Evolutionary conservation across 2,113 vertebrate genomes (phyloP), one percentile per base, ranked within the genome.

Genomic region (Heterotilapia buettikoferi): DNA sequence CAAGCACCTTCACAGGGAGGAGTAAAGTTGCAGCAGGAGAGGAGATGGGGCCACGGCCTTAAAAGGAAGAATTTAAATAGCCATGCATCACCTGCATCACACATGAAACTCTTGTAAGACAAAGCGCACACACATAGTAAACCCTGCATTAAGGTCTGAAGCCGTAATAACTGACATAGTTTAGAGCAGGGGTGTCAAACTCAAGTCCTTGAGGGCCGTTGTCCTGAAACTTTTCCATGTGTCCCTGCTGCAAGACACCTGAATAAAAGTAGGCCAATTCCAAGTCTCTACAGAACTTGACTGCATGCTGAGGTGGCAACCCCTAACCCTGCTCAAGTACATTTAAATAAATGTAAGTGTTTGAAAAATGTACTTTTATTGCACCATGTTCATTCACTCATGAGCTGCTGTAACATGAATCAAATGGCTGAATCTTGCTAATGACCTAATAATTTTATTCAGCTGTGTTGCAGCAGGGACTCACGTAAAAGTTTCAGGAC

Each of bases 401-500:
- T 36, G 59, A 33, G 31, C 59, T 63, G 59, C 31, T 36, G 31
- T 63, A 63, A 36, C 59, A 63, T 63, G 31, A 63, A 36, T 63
- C 2, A 63, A 36, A 63, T 63, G 59, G 31, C 59, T 2, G 18
- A 63, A 36, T 63, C 31, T 63, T 63, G 9, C 59, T 63, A 63
- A 63, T 36, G 31, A 63, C 59, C 59, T 63, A 36, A 33, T 36
- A 63, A 36, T 63, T 63, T 63, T 2, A 63, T 63, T 63, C 59
- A 63, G 16, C 29, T 63, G 59, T 63, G 59, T 63, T 63, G 18
- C 0, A 63, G 31, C 59, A 36, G 31, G 31, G 6, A 63, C 59
- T 36, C 29, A 3, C 0, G 0, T 1, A 63, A 19, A 36, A n/a
- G 59, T 36, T 63, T 63, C 59, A 63, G 31, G 31, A 63, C 59